phyloP scores from a whole-genome alignment of 2,888 invertebrate species.

The Scaptomyza flava region DNA sequence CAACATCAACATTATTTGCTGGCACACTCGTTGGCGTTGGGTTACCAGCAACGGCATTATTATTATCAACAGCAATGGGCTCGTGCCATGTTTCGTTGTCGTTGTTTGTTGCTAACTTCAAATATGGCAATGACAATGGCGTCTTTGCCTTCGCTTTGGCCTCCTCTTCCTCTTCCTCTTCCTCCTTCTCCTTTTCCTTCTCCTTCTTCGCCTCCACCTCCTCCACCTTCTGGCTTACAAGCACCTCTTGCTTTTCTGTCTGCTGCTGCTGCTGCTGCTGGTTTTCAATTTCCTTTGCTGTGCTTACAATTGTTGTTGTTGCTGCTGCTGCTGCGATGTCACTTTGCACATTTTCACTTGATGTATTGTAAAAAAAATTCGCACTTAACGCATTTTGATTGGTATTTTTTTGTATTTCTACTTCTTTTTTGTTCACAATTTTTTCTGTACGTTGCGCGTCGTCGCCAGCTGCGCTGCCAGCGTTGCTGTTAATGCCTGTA shows the following conservation, averaged over 20 bases:
- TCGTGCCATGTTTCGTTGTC: slow-evolving; percentile 19
- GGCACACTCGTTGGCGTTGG: slow-evolving; percentile 9
- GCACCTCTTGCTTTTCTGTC: slow-evolving; percentile 23
- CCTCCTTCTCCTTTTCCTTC: neutral
- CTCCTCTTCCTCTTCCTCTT: slow-evolving; percentile 35
- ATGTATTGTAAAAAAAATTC: slow-evolving; percentile 58
- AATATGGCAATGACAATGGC: slow-evolving; percentile 77
- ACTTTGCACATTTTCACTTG: slow-evolving; percentile 73
- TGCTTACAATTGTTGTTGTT: slow-evolving; percentile 21
- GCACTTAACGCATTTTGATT: slow-evolving; percentile 58
- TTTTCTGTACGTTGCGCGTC: slow-evolving; percentile 72
- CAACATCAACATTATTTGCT: slow-evolving; percentile 38
- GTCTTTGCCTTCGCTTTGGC: slow-evolving; percentile 34
- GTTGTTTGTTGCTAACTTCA: slow-evolving; percentile 12
- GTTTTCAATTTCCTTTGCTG: slow-evolving; percentile 9
- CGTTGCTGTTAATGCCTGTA: slow-evolving; percentile 41
- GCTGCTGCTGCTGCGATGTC: slow-evolving; percentile 24
- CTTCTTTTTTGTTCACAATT: slow-evolving; percentile 66
- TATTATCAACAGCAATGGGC: slow-evolving; percentile 28
- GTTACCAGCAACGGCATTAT: slow-evolving; percentile 50
- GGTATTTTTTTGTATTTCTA: slow-evolving; percentile 4
- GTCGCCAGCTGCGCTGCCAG: slow-evolving; percentile 35
- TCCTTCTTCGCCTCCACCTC: neutral
- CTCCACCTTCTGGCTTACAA: neutral
- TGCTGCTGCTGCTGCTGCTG: slow-evolving; percentile 29